These are phyloP conservation scores for Stenichneumon culpator DNA, from an alignment of 2,888 invertebrate genomes.

Conservation along the genomic window DNA sequence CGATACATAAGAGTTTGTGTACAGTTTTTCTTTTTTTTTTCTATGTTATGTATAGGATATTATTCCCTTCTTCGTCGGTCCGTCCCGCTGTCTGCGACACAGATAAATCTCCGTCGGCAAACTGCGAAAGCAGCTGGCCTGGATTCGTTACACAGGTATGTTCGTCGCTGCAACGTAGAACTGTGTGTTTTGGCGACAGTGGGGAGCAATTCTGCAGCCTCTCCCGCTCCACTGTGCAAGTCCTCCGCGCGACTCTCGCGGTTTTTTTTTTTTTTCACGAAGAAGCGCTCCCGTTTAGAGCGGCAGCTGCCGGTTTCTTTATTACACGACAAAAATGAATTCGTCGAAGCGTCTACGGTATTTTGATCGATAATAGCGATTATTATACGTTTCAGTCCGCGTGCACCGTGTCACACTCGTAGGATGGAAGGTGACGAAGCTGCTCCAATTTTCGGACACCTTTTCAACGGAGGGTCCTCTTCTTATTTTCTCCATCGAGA, in stretches of 20 bases:
- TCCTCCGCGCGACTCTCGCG: slow-evolving; percentile 36
- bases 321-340: slow-evolving; percentile 38
- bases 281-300: slow-evolving; percentile 55
- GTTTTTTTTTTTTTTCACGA: slow-evolving; percentile 45
- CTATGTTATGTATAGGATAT: slow-evolving; percentile 46
- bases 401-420: slow-evolving; percentile 4
- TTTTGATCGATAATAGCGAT: slow-evolving; percentile 35
- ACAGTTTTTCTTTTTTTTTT: slow-evolving; percentile 35
- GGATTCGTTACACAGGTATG: slow-evolving; percentile 63
- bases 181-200: slow-evolving; percentile 52
- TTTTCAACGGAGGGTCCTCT: neutral
- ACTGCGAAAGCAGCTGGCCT: slow-evolving; percentile 59
- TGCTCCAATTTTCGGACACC: slow-evolving; percentile 28
- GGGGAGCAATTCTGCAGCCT: slow-evolving; percentile 18
- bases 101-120: slow-evolving; percentile 57
- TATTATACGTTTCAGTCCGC: neutral
- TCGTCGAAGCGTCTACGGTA: slow-evolving; percentile 25
- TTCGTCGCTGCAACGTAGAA: slow-evolving; percentile 40
- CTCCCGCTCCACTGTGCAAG: neutral
- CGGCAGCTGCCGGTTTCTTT: slow-evolving; percentile 48
- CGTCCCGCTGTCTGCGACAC: slow-evolving; percentile 39
- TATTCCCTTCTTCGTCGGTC: slow-evolving; percentile 26
- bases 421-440: slow-evolving; percentile 27
- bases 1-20: slow-evolving; percentile 11
- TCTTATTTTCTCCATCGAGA: slow-evolving; percentile 10